A percentile compares a stretch with the other conserved stretches of the same genome.
Evolutionary conservation across 2,888 invertebrate species (phyloP).

Genomic region (Polydrusus cervinus): DNA sequence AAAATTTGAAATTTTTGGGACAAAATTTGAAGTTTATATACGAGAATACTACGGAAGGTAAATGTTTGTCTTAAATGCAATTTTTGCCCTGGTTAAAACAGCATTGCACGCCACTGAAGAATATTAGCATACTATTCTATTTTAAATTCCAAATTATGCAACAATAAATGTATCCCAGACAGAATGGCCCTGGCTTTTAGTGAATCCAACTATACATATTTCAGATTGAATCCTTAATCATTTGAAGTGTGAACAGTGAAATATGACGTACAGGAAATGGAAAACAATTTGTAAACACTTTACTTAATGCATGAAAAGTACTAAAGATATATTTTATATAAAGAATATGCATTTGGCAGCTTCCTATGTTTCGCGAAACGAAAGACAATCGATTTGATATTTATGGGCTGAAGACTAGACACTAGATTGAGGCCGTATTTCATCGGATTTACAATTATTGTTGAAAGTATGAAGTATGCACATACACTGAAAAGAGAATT

Average conservation of each 20-base stretch:
- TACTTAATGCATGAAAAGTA: conserved; percentile 7
- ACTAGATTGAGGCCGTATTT: background rate
- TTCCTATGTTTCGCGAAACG: background rate
- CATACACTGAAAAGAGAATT: background rate
- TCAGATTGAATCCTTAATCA: conserved; percentile 29
- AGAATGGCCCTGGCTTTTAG: conserved; percentile 23
- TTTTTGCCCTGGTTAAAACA: no score
- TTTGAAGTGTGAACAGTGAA: conserved; percentile 28
- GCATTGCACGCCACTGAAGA: no score
- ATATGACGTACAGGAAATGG: conserved; percentile 32
- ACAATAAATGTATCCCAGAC: conserved; percentile 2
- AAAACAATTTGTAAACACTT: conserved; percentile 30
- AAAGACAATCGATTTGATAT: conserved; percentile 12
- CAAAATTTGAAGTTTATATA: no score
- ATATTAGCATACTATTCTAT: background rate
- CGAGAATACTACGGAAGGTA: no score
- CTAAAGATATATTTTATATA: conserved; percentile 11
- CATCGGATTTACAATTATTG: conserved; percentile 4
- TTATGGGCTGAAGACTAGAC: conserved; percentile 3
- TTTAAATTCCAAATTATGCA: background rate
- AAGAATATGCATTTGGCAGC: conserved; percentile 12
- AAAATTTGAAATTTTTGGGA: no score
- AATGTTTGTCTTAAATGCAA: no score
- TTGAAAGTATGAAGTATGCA: no score
- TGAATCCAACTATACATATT: conserved; percentile 1